Evolutionary conservation across 2,113 vertebrate species (phyloP), one percentile per base, ranked within the genome.

Genomic region (Dermatemys mawii): DNA sequence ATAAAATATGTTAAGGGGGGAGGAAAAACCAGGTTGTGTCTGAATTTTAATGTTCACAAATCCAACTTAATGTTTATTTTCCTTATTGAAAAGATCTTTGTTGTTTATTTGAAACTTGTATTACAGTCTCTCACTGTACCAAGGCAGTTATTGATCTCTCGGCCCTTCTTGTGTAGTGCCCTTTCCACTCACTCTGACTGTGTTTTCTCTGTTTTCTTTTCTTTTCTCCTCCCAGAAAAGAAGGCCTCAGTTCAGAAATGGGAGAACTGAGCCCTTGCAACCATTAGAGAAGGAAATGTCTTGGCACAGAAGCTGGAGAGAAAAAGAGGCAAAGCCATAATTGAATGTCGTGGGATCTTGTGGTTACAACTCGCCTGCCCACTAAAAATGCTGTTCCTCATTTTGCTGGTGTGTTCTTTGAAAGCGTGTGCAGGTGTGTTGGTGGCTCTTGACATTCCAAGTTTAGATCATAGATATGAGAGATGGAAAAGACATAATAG

Each of bases 321-420:
- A 53, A 88, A 96, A 88, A 87, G 92, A 95, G 90, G 96, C 89
- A 95, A 88, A 97, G 86, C 95, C 95, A 96, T 93, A 97, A 76
- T 51, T 17, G 85, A 96, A 94, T 60, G 92, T 95, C 96, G 89
- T 95, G 94, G 94, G 95, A 97, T 93, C 83, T 76, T 96, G 93
- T 82, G 94, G 95, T 97, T 97, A 96, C 89, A 93, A 95, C 83
- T 95, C 86, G 87, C 81, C 89, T 94, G 89, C 55, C 79, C 93
- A 27, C 89, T 97, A 35, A 85, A 91, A 95, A 85, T 41, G 46
- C 49, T 89, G 70, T 89, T 95, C 93, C 82, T 95, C 83, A 87
- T 96, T 95, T 93, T 96, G 50, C 89, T 95, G 21, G 12, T 94
- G 54, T 41, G 60, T 96, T 96, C 93, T 93, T 96, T 93, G 94